phyloP scores from a whole-genome alignment of 2,888 invertebrate species.

The Laspeyria flexula region DNA sequence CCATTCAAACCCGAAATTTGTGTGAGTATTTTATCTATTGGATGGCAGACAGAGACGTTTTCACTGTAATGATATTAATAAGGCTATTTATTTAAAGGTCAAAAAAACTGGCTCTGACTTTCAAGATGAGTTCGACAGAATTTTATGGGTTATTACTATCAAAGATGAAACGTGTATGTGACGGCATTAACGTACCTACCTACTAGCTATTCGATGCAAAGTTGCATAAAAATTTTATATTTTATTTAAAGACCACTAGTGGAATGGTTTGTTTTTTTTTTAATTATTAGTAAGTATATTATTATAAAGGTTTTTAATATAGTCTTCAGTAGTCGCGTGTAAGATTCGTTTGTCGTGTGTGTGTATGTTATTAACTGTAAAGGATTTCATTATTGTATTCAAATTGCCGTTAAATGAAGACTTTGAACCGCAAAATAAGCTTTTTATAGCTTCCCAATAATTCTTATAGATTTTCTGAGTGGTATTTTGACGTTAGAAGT shows the following conservation, averaged over 20 bases:
- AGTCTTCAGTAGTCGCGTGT: neutral
- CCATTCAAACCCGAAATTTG: too few relatives aligned
- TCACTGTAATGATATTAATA: conserved; percentile 68
- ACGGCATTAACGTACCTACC: conserved; percentile 26
- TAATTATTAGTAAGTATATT: neutral
- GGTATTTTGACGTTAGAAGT: too few relatives aligned
- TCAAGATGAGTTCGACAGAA: conserved; percentile 60
- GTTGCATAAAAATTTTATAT: conserved; percentile 7
- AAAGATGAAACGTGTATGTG: conserved; percentile 46
- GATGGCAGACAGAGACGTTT: conserved; percentile 51
- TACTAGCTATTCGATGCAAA: conserved; percentile 14
- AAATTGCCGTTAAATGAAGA: too few relatives aligned
- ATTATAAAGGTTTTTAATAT: neutral
- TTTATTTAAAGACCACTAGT: neutral
- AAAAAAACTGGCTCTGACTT: conserved; percentile 68
- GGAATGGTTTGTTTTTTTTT: neutral
- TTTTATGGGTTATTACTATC: conserved; percentile 61
- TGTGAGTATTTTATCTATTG: conserved; percentile 15
- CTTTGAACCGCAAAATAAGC: too few relatives aligned
- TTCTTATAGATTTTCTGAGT: too few relatives aligned
- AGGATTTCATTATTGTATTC: too few relatives aligned
- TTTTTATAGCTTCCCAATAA: too few relatives aligned
- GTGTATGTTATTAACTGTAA: too few relatives aligned
- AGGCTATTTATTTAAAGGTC: conserved; percentile 78
- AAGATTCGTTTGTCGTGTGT: neutral